Conservation (phyloP, 2,888 invertebrate species). For the Azorinus chamasolen region DNA sequence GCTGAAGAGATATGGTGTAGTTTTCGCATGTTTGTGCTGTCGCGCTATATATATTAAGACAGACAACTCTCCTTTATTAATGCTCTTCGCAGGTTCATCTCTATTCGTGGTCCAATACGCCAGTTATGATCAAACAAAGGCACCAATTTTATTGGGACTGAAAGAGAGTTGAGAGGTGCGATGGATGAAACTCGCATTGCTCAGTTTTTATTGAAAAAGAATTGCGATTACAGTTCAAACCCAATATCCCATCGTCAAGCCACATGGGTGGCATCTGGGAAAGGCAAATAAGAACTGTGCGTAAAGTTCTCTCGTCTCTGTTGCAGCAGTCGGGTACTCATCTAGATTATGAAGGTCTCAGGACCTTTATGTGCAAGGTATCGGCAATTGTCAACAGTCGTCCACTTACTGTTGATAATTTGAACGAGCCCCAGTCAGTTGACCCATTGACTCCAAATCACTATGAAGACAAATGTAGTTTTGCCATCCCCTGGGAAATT, state of each 20-base stretch:
- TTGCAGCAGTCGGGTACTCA: slow-evolving; percentile 31
- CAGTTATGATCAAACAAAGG: slow-evolving; percentile 54
- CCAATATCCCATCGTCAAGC: slow-evolving; percentile 59
- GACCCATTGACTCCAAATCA: slow-evolving; percentile 65
- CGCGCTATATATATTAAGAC: slow-evolving; percentile 79
- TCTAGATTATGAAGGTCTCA: slow-evolving; percentile 47
- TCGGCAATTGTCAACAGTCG: slow-evolving; percentile 59
- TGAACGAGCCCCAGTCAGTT: slow-evolving; percentile 41
- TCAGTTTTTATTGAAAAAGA: slow-evolving; percentile 26
- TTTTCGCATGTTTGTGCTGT: slow-evolving; percentile 80
- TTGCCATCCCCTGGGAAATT: slow-evolving; percentile 64
- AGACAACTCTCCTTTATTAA: slow-evolving; percentile 62
- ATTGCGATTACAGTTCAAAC: slow-evolving; percentile 27
- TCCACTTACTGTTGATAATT: slow-evolving; percentile 50
- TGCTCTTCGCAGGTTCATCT: slow-evolving; percentile 51
- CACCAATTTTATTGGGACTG: slow-evolving; percentile 58
- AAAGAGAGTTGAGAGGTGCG: slow-evolving; percentile 39
- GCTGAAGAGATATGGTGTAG: slow-evolving; percentile 76
- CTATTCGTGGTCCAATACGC: slow-evolving; percentile 51
- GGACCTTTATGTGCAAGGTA: slow-evolving; percentile 58
- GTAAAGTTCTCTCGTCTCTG: slow-evolving; percentile 53
- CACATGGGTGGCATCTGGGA: slow-evolving; percentile 75
- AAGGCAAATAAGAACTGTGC: slow-evolving; percentile 64
- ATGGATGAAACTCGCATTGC: slow-evolving; percentile 29
- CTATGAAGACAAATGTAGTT: slow-evolving; percentile 48